Evolutionary conservation across 2,797 vertebrate genomes (phyloP), one percentile per base, ranked within the genome.

Genomic region (Furcifer pardalis): DNA sequence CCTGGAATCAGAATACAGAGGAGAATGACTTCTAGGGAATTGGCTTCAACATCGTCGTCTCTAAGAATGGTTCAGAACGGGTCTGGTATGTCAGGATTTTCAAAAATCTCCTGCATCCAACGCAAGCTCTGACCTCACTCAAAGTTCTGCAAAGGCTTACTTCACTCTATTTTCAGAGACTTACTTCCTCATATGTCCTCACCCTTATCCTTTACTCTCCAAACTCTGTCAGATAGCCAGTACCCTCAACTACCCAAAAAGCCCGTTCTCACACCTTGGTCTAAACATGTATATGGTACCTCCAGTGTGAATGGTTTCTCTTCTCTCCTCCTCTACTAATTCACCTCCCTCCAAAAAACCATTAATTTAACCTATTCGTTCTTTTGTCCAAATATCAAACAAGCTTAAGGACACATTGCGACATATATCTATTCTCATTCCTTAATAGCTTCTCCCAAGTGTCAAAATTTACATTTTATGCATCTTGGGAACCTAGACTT

Each of bases 1-100:
- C 85, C 42, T 73, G 81, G 46, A 86, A 74, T 75, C 84, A 35
- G 59, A 62, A 76, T n/a, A 35, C 32, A 32, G 30, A 46, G 25
- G 25, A 13, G 73, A 15, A 23, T n/a, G 35, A 32, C 32, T 13
- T 32, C 49, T 37, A 87, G 89, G 85, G 15, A 63, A 71, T 62
- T 42, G n/a, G 32, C 5, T 42, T 42, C 27, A n/a, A 13, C 27
- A n/a, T 7, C n/a, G 52, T 25, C 23, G 30, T 13, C 59, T 44
- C 30, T 37, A 77, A 3, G 13, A 30, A 37, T 37, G 7, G 15
- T 17, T 75, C 30, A 7, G 32, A 44, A 72, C 23, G 69, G 10
- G 27, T 30, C 40, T 30, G 32, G 6, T 71, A 7, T 42, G 12
- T 10, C 23, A 71, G 37, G 35, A 1, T 76, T 37, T 37, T 17